Base-by-base conservation (phyloP, 2,888 invertebrate genomes). In the Xestia rhomboidea region DNA sequence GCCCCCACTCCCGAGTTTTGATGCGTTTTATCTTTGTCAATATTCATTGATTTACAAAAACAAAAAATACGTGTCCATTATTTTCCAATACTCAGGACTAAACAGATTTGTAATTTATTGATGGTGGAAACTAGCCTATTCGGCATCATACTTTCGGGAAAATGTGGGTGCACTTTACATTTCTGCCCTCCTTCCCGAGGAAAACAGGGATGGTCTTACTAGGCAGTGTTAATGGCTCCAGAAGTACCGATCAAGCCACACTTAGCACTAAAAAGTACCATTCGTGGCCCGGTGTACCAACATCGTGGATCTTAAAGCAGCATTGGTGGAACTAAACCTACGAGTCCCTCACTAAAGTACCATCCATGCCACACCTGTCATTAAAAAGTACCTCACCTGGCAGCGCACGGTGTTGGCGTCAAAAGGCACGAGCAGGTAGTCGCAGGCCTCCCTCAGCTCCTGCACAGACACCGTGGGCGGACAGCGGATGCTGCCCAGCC, bases 381-480 rank as follows among this genome's bases (percentile, higher is more conserved):
- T 27, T 54, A 69, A 76, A 75, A 38, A 76, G 46, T 66, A 60
- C 44, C 88, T 76, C 34, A 96, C 96, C 95, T 96, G 96, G 95
- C 99, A 99, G 91, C 99, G 98, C 73, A 99, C 98, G 64, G 99
- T 99, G 87, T 98, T 98, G 18, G 99, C 99, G 96, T 99, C 99
- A 93, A 99, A 99, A 24, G 99, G 99, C 92, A 99, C 98, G 64
- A 99, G 97, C 76, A 99, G 97, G 94, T 99, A 99, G 95, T 99
- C 99, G 93, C 99, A 99, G 34, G 99, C 99, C 95, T 99, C 99
- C 81, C 99, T 97, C 85, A 99, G 95, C 95, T 99, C 99, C 90
- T 99, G 99, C 62, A 99, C 99, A 0, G 99, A 98, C 0, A 99
- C 99, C 0, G 99, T 98, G 0, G 99, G 99, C 0, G 99, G 99